phyloP scores from a whole-genome alignment of 2,113 vertebrate genomes.

The Dipodomys stephensi region DNA sequence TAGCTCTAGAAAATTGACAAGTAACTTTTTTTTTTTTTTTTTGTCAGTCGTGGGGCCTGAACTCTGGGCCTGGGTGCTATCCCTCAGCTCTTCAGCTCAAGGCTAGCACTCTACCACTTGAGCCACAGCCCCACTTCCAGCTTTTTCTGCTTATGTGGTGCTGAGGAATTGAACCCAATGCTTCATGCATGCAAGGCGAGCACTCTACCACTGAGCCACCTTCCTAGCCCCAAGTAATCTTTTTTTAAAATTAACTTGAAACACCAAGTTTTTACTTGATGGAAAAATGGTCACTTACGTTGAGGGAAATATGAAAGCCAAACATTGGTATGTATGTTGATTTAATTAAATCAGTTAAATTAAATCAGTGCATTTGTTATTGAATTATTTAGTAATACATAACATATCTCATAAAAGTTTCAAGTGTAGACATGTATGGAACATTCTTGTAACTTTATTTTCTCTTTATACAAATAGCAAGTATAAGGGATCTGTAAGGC shows the following conservation, averaged over 20 bases:
- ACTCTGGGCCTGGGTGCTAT: no score
- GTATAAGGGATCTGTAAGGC: not conserved
- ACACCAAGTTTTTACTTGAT: conserved; percentile 13
- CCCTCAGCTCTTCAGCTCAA: no score
- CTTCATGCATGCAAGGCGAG: no score
- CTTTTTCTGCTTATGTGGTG: no score
- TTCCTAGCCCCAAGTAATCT: not conserved
- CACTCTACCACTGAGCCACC: no score
- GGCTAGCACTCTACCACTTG: no score
- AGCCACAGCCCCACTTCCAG: no score
- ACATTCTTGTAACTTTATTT: not conserved
- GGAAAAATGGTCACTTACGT: not conserved
- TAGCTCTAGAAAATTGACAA: not conserved
- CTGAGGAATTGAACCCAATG: no score
- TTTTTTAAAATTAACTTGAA: not conserved
- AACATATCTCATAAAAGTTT: not conserved
- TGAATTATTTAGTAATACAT: not conserved
- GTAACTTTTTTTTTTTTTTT: not conserved
- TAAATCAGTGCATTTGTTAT: not conserved
- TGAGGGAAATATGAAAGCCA: not conserved
- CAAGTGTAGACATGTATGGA: not conserved
- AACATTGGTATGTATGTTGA: not conserved
- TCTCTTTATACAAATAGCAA: not conserved
- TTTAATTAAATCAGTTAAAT: not conserved
- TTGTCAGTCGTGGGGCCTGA: no score